These are phyloP conservation scores for Cryptocephalus primarius DNA, from an alignment of 2,888 invertebrate genomes.

Conservation along the genomic window DNA sequence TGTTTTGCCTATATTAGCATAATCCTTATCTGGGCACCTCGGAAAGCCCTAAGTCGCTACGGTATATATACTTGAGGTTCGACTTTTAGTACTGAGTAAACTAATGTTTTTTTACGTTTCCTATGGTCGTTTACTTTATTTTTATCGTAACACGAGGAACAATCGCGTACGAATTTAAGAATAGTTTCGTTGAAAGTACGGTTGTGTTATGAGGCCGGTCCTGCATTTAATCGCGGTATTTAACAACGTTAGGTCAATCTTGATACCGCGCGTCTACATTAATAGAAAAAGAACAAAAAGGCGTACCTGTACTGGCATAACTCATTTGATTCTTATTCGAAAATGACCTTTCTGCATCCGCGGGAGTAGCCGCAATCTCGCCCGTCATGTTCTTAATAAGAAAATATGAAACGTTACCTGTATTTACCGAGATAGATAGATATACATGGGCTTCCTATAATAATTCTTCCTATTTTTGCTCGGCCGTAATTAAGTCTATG, in stretches of 20 bases:
- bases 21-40: too few species aligned
- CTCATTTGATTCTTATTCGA: conserved; percentile 21
- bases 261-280: conserved; percentile 22
- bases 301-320: conserved; percentile 16
- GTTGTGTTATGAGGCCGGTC: conserved; percentile 6
- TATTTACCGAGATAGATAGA: conserved; percentile 12
- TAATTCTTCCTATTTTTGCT: conserved; percentile 11
- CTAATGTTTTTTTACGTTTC: too few species aligned
- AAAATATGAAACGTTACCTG: conserved; percentile 16
- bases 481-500: conserved; percentile 6
- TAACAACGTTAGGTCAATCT: conserved; percentile 21
- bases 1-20: too few species aligned
- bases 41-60: too few species aligned
- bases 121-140: too few species aligned
- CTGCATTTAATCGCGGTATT: conserved; percentile 16
- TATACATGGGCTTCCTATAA: conserved; percentile 10
- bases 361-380: conserved; percentile 8
- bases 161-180: too few species aligned
- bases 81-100: too few species aligned
- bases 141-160: too few species aligned
- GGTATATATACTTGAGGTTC: too few species aligned
- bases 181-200: too few species aligned
- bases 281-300: conserved; percentile 19
- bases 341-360: conserved; percentile 11
- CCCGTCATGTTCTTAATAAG: conserved; percentile 8